Evolutionary conservation across 2,797 vertebrate species (phyloP).

Genomic region (Poeciliopsis presidionis): DNA sequence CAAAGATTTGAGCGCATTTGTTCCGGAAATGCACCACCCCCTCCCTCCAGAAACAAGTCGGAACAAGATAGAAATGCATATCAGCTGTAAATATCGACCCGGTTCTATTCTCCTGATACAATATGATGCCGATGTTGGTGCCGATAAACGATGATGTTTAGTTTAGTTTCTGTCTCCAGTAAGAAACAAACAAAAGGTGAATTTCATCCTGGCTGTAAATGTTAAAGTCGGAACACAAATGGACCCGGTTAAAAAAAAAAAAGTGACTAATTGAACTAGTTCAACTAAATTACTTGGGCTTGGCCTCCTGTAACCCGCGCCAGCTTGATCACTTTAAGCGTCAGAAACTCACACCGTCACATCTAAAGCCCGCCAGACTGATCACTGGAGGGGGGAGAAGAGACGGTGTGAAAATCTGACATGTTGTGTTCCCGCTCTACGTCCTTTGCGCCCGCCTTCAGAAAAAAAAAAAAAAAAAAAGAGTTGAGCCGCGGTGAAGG

Average conservation of each 20-base stretch:
- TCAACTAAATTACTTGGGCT: background rate
- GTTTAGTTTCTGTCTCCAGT: too few species aligned
- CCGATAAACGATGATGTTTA: too few species aligned
- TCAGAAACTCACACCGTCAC: conserved; percentile 41
- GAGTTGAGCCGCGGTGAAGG: conserved; percentile 21
- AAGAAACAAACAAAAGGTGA: background rate
- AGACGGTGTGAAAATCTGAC: conserved; percentile 63
- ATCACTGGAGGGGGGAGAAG: conserved; percentile 29
- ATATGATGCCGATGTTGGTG: too few species aligned
- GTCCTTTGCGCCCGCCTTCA: conserved; percentile 58
- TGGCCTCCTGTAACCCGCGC: conserved; percentile 3
- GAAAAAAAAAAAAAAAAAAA: conserved; percentile 32
- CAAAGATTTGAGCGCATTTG: too few species aligned
- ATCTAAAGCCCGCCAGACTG: conserved; percentile 39
- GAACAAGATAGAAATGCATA: too few species aligned
- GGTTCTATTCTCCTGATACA: too few species aligned
- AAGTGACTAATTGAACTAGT: background rate
- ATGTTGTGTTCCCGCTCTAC: conserved; percentile 62
- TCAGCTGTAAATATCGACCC: too few species aligned
- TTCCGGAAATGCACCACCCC: too few species aligned
- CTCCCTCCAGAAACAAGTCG: too few species aligned
- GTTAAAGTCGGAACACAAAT: background rate
- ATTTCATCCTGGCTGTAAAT: background rate
- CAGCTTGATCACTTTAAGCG: conserved; percentile 9
- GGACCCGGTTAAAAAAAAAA: background rate